phyloP scores from a whole-genome alignment of 2,797 vertebrate genomes.

The Poliocrania exsul region DNA sequence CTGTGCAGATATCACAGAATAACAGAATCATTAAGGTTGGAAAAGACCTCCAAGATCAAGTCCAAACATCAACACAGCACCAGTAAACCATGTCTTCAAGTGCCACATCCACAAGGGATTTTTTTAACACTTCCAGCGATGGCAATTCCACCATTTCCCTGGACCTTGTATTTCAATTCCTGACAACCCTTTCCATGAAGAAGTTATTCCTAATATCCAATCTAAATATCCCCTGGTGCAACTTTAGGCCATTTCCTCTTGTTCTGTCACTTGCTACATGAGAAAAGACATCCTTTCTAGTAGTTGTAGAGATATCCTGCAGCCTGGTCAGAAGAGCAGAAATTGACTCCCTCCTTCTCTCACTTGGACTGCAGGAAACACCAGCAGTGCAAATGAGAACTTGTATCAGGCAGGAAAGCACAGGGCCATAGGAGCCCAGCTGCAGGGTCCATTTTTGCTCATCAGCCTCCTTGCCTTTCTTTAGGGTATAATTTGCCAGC shows the following conservation, averaged over 20 bases:
- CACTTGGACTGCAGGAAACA: neutral
- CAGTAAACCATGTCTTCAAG: neutral
- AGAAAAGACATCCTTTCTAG: neutral
- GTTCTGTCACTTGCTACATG: too few relatives aligned
- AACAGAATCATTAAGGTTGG: neutral
- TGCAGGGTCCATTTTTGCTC: neutral
- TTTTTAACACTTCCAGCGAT: neutral
- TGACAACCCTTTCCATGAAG: neutral
- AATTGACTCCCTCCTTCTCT: too few relatives aligned
- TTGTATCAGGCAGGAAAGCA: rapidly evolving
- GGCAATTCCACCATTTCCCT: neutral
- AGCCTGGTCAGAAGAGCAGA: neutral
- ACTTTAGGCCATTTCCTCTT: neutral
- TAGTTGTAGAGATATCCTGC: too few relatives aligned
- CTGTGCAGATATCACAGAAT: neutral
- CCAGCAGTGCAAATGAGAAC: rapidly evolving
- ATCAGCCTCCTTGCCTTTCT: neutral
- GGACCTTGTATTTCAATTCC: neutral
- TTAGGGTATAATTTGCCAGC: neutral
- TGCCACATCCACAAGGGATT: neutral
- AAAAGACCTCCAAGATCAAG: neutral
- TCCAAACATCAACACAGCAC: neutral
- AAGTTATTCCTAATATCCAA: neutral
- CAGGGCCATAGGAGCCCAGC: rapidly evolving
- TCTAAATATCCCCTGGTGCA: neutral